Conservation (phyloP, 2,113 vertebrate species). For the Glaucomys volans region DNA sequence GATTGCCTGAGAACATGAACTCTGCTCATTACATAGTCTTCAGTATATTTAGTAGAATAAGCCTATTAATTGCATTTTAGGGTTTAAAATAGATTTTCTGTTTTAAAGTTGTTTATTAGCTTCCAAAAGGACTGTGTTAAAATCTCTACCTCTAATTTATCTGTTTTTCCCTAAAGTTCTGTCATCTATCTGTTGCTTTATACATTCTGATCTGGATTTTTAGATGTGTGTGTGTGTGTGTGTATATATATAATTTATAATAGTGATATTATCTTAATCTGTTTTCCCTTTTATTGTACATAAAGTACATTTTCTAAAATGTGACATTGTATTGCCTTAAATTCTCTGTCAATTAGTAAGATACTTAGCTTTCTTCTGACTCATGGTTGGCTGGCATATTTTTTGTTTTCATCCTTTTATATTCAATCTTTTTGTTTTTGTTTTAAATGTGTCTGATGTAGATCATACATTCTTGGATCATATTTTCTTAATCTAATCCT, state of each 20-base stretch:
- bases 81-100: not conserved
- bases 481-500: not conserved
- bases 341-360: not conserved
- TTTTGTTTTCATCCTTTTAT: not conserved
- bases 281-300: not conserved
- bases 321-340: not conserved
- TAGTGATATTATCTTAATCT: not conserved
- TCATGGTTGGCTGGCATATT: not conserved
- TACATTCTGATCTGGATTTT: not conserved
- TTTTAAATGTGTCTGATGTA: not conserved
- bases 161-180: constrained; percentile 2
- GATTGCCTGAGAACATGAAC: not conserved
- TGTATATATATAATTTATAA: not conserved
- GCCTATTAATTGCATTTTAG: not conserved
- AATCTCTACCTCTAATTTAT: not conserved
- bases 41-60: constrained; percentile 28
- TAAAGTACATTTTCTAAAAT: not conserved
- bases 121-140: not conserved
- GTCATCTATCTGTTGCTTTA: not conserved
- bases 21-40: not conserved
- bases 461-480: not conserved
- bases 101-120: not conserved
- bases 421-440: not conserved
- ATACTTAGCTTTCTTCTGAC: not conserved
- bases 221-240: too few relatives aligned